Percentiles rank a stretch among this genome's conserved stretches.
phyloP scores from a whole-genome alignment of 2,797 vertebrate species.

The Danio albolineatus region DNA sequence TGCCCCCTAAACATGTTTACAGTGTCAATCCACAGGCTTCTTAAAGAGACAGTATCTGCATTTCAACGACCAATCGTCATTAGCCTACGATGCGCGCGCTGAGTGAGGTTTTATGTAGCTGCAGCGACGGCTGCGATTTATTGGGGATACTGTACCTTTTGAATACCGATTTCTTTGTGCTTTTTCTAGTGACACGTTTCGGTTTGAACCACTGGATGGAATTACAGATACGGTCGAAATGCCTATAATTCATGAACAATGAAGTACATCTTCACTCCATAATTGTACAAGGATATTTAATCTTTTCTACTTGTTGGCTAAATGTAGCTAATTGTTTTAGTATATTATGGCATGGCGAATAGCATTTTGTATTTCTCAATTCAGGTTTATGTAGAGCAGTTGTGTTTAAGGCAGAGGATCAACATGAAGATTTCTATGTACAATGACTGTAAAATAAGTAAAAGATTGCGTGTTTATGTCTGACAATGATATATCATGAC shows the following conservation, averaged over 20 bases:
- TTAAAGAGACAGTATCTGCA: conserved; percentile 98
- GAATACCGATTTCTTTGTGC: conserved; percentile 93
- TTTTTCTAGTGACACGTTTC: conserved; percentile 90
- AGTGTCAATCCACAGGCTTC: conserved; percentile 99
- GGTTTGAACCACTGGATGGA: conserved; percentile 99
- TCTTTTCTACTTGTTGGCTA: conserved; percentile 99
- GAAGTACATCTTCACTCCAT: conserved; percentile 97
- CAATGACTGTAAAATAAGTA: conserved; percentile 99
- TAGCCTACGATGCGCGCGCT: conserved; percentile 67
- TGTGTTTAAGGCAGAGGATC: conserved; percentile 96
- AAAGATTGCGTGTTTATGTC: conserved; percentile 99
- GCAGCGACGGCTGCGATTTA: conserved; percentile 73
- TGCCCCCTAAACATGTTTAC: conserved; percentile 99
- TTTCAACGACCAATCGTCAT: conserved; percentile 79
- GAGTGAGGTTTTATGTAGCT: conserved; percentile 70
- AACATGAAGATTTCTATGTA: conserved; percentile 99
- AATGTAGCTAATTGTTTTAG: conserved; percentile 99
- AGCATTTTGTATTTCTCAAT: conserved; percentile 96
- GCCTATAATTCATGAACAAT: conserved; percentile 95
- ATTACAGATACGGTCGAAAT: conserved; percentile 88
- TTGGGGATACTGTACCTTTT: conserved; percentile 82
- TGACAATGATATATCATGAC: conserved; percentile 91
- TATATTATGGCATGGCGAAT: conserved; percentile 99
- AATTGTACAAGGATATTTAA: conserved; percentile 99
- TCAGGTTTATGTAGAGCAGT: conserved; percentile 99